phyloP scores from a whole-genome alignment of 2,888 invertebrate species.

The Dryadula phaetusa region DNA sequence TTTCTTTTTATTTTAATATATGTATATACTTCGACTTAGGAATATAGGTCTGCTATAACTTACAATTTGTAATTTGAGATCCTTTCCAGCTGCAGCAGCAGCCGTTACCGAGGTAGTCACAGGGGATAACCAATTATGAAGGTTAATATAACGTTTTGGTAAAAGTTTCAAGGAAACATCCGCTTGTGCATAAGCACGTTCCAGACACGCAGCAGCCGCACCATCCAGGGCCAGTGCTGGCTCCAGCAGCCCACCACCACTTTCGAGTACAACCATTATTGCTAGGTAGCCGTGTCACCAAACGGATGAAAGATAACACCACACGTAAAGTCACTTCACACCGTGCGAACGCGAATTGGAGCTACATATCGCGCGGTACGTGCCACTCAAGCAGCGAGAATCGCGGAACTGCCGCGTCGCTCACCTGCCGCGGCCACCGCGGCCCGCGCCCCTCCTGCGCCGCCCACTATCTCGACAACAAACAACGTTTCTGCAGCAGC shows the following conservation, averaged over 20 bases:
- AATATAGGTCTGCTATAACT: conserved; percentile 48
- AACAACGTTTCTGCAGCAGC: conserved; percentile 79
- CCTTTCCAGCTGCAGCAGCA: conserved; percentile 87
- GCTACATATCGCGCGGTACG: conserved; percentile 75
- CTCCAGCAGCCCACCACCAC: conserved; percentile 79
- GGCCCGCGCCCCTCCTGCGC: conserved; percentile 59
- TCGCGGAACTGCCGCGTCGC: conserved; percentile 76
- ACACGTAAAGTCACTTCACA: conserved; percentile 63
- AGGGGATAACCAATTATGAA: conserved; percentile 95
- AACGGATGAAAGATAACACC: conserved; percentile 56
- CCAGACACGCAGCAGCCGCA: conserved; percentile 87
- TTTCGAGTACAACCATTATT: conserved; percentile 82
- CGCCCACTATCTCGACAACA: conserved; percentile 75
- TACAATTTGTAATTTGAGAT: conserved; percentile 92
- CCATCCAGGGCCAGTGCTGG: conserved; percentile 89
- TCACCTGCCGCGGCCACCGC: conserved; percentile 60
- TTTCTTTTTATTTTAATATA: too few species aligned
- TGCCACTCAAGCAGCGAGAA: conserved; percentile 69
- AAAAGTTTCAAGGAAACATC: conserved; percentile 94
- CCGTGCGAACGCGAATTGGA: conserved; percentile 59
- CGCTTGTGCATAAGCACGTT: conserved; percentile 91
- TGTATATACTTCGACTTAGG: not conserved
- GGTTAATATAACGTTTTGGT: conserved; percentile 94
- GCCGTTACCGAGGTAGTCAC: conserved; percentile 84
- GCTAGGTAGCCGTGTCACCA: conserved; percentile 40